A percentile compares a stretch with the other conserved stretches of the same genome.
Evolutionary conservation across 1,140 invertebrate species (phyloP).

Genomic region (Alviniconcha marisindica): DNA sequence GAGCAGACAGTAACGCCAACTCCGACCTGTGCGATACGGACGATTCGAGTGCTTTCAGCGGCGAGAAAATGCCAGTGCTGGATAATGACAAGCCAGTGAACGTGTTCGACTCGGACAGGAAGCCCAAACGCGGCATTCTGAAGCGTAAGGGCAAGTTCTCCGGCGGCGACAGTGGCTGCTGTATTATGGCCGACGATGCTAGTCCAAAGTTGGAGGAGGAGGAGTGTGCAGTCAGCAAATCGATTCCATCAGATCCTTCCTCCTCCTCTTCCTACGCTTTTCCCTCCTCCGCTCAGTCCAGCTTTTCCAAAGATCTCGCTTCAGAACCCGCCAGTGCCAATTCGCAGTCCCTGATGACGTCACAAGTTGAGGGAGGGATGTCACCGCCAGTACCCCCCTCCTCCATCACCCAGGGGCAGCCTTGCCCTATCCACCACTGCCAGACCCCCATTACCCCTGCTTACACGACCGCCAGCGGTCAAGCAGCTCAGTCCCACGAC

Average conservation of each 20-base stretch:
- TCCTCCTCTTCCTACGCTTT: not conserved
- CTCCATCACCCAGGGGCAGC: not conserved
- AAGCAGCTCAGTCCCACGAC: no score
- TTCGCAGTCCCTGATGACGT: not conserved
- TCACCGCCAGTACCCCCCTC: not conserved
- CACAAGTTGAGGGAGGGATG: not conserved
- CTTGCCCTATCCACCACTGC: not conserved
- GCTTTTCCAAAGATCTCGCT: not conserved
- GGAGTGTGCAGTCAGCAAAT: no score
- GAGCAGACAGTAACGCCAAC: not conserved
- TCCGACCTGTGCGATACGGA: not conserved
- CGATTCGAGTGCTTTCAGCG: slow-evolving; percentile 52
- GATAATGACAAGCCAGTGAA: slow-evolving; percentile 34
- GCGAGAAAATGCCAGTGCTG: no score
- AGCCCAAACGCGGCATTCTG: slow-evolving; percentile 68
- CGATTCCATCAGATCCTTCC: no score
- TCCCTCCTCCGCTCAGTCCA: not conserved
- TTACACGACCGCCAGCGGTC: not conserved
- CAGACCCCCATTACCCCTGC: not conserved
- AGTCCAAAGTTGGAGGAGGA: slow-evolving; percentile 41
- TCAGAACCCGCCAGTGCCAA: not conserved
- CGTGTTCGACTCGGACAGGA: slow-evolving; percentile 66
- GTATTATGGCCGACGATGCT: slow-evolving; percentile 55
- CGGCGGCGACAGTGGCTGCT: slow-evolving; percentile 68
- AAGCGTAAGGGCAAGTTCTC: slow-evolving; percentile 70